Evolutionary conservation across 2,113 vertebrate species (phyloP).

Genomic region (Ibidorhyncha struthersii): DNA sequence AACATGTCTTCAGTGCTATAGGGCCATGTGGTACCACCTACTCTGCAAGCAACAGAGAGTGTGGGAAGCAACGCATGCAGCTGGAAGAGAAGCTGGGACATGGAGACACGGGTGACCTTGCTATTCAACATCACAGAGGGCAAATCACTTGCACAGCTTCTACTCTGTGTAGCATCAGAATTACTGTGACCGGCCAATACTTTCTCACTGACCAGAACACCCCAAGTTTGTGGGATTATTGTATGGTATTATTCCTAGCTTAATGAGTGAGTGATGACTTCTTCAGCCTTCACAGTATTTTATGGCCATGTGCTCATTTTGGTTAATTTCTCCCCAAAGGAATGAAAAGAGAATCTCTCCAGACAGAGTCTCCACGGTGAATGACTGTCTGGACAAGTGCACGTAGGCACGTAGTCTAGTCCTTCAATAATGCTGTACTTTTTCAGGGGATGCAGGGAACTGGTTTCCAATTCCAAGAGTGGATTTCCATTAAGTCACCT

Average conservation of each 20-base stretch:
- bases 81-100: not conserved
- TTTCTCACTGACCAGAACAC: not conserved
- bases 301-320: not conserved
- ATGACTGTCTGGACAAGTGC: not conserved
- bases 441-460: not conserved
- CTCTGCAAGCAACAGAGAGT: not conserved
- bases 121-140: not conserved
- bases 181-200: not conserved
- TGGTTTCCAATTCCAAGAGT: not conserved
- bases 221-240: not conserved
- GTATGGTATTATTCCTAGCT: not conserved
- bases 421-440: not conserved
- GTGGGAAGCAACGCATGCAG: not conserved
- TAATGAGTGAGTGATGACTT: not conserved
- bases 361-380: not conserved
- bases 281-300: not conserved
- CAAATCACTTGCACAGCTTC: not conserved
- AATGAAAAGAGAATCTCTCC: not conserved
- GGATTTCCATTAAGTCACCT: not conserved
- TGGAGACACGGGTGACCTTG: not conserved
- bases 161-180: not conserved
- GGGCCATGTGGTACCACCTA: not conserved
- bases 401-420: accelerated
- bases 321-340: not conserved
- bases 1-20: not conserved